Base-by-base conservation (phyloP, 2,797 vertebrate genomes). In the Notolabrus celidotus region DNA sequence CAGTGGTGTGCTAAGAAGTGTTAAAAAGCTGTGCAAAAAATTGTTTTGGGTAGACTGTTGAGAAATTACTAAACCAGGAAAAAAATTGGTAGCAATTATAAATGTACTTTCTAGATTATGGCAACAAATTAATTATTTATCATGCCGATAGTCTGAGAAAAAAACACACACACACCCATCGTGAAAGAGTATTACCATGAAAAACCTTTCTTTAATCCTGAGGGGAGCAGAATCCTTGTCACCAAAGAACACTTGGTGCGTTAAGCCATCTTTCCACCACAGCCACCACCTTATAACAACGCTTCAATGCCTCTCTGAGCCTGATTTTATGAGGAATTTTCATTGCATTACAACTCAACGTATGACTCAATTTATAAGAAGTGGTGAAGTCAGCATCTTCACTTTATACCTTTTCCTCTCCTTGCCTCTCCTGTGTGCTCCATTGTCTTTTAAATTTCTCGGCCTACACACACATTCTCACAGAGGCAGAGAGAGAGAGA, bases 341-440 rank as follows among this genome's bases (percentile, higher is more conserved):
- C 84, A 87, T 87, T 83, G 86, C 83, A 88, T 88, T 89, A 84
- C 86, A 92, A 88, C 83, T 90, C 82, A 83, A 83, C 67, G 88
- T 79, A 83, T 89, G 88, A 93, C 85, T 92, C 89, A 87, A 77
- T 91, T 92, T 87, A 92, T 85, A 88, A 88, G 82, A 64, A 79
- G 88, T 25, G 80, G 82, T 92, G 90, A 92, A 89, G 88, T 87
- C 86, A 86, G 86, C 84, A 79, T 86, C 86, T 90, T 91, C 71
- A 61, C 74, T 86, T 84, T 83, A 80, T 67, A 83, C 80, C 77
- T 71, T 87, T 83, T 84, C 73, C 80, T 76, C 65, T 72, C 53
- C 62, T 52, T 33, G 55, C 74, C 60, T 76, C 68, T 88, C 47
- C 77, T 81, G 57, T 78, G 79, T 76, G 72, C 75, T 79, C 84